A percentile compares a stretch with the other conserved stretches of the same genome.
Evolutionary conservation across 2,113 vertebrate genomes (phyloP).

Genomic region (Actenoides lindsayi): DNA sequence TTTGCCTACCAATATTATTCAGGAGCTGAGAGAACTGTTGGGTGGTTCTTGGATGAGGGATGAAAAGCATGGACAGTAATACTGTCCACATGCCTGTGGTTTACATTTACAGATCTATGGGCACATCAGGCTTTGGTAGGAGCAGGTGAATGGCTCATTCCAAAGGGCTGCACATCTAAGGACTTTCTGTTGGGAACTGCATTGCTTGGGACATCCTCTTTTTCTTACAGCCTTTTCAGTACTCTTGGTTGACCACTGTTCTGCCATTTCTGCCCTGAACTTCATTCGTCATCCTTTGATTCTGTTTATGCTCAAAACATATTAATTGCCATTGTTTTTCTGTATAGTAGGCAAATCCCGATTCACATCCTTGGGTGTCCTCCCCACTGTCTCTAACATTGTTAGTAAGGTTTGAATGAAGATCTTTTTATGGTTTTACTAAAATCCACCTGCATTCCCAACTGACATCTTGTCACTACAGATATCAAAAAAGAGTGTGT

Average conservation of each 20-base stretch:
- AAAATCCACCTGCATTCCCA: background rate
- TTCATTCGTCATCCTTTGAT: background rate
- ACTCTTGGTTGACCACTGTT: background rate
- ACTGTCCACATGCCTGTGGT: background rate
- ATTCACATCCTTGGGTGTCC: background rate
- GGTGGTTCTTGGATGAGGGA: background rate
- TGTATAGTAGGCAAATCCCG: background rate
- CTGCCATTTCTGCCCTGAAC: background rate
- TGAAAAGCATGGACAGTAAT: background rate
- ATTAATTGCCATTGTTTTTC: background rate
- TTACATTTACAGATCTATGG: background rate
- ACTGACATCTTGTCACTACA: background rate
- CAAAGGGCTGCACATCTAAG: accelerated
- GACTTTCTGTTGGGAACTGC: background rate
- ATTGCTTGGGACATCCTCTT: background rate
- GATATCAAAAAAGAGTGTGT: background rate
- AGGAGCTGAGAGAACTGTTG: background rate
- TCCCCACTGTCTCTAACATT: background rate
- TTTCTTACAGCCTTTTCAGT: background rate
- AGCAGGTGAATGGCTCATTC: background rate
- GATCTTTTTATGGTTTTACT: background rate
- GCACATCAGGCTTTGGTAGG: background rate
- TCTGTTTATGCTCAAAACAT: background rate
- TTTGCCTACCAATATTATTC: background rate
- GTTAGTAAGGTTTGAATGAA: background rate